A percentile compares a stretch with the other conserved stretches of the same genome.
phyloP scores from a whole-genome alignment of 1,140 invertebrate genomes.

The Hermetia illucens region DNA sequence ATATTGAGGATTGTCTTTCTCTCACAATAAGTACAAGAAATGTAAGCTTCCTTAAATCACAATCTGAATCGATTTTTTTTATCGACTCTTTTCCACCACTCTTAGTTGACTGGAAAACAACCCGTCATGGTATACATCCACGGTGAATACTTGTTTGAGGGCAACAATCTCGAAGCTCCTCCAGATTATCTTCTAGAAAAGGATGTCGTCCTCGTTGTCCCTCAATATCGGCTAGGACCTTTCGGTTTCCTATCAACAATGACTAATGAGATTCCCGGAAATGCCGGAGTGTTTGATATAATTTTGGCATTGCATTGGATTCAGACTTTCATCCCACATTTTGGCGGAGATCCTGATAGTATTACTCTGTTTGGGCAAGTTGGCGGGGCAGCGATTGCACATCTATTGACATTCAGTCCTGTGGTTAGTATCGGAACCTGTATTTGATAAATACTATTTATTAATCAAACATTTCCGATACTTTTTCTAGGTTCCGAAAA shows the following conservation, averaged over 20 bases:
- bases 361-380: conserved; percentile 46
- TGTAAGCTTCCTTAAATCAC: conserved; percentile 7
- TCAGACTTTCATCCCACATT: conserved; percentile 43
- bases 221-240: conserved; percentile 60
- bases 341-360: conserved; percentile 47
- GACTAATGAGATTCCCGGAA: conserved; percentile 44
- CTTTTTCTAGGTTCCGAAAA: conserved; percentile 13
- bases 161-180: conserved; percentile 43
- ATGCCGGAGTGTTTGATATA: conserved; percentile 51
- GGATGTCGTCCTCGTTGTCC: conserved; percentile 60
- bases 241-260: conserved; percentile 39
- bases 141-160: conserved; percentile 27
- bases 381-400: conserved; percentile 36
- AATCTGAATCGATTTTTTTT: neutral
- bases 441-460: neutral
- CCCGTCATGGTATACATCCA: conserved; percentile 29
- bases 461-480: neutral
- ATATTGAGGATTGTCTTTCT: conserved; percentile 24
- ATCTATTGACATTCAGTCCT: conserved; percentile 31
- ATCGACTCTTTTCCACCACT: neutral
- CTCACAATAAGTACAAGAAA: conserved; percentile 25
- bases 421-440: conserved; percentile 13
- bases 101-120: conserved; percentile 5
- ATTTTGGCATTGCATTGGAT: conserved; percentile 46
- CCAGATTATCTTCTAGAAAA: conserved; percentile 59